These are phyloP conservation scores for Pasiphila rectangulata DNA, from an alignment of 2,888 invertebrate species.

Conservation along the genomic window DNA sequence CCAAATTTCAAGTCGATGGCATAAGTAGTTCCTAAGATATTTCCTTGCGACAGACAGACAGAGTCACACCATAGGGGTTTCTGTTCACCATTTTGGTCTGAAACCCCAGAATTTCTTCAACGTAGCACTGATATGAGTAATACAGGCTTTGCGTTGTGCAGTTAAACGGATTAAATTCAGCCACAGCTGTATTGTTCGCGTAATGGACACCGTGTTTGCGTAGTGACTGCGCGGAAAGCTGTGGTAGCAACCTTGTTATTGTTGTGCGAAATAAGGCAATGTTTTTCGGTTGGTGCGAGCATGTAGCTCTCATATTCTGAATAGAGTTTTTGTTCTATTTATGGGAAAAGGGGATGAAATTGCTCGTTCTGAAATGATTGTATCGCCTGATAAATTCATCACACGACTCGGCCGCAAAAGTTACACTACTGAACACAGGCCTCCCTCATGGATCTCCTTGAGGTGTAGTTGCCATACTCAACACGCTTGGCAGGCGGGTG, in stretches of 20 bases:
- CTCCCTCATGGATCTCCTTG: no score
- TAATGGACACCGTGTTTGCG: constrained; percentile 57
- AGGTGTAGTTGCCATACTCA: no score
- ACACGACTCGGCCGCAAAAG: no score
- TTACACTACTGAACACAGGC: no score
- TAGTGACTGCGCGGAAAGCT: constrained; percentile 16
- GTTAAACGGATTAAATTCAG: constrained; percentile 71
- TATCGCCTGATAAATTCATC: no score
- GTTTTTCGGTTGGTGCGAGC: constrained; percentile 12
- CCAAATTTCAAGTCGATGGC: no score
- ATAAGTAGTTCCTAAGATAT: no score
- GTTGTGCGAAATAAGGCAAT: constrained; percentile 20
- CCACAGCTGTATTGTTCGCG: constrained; percentile 65
- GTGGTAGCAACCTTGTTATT: constrained; percentile 49
- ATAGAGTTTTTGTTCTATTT: neutral
- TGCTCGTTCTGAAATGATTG: neutral
- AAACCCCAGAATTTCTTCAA: neutral
- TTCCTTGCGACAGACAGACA: no score
- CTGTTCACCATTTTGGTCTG: neutral
- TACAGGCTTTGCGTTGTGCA: constrained; percentile 43
- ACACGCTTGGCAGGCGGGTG: no score
- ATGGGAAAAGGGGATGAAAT: neutral
- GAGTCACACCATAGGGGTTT: no score
- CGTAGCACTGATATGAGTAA: neutral
- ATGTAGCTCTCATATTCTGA: no score